These are phyloP conservation scores for Talpa occidentalis DNA, from an alignment of 2,113 vertebrate species.

Conservation along the genomic window DNA sequence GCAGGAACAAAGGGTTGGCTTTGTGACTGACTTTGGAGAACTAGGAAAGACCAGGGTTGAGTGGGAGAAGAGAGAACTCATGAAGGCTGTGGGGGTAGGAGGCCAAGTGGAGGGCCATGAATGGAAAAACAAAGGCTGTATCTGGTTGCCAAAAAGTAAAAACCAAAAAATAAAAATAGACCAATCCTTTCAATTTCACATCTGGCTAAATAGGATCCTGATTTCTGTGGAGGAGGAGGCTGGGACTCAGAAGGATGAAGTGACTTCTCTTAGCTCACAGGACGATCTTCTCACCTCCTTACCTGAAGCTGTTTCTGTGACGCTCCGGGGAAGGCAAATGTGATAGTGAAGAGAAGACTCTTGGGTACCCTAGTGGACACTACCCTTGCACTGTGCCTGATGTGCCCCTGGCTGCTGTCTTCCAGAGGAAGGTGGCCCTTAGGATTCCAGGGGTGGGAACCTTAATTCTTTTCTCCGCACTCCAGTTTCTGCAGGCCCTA, in stretches of 20 bases:
- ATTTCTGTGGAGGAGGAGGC: not conserved
- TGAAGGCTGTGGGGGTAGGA: not conserved
- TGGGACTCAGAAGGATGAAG: not conserved
- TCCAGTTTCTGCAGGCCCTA: not conserved
- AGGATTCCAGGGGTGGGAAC: not conserved
- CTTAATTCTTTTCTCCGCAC: not conserved
- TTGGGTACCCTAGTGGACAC: not conserved
- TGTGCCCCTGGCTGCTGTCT: not conserved
- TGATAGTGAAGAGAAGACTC: not conserved
- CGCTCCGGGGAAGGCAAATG: not conserved
- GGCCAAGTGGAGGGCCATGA: not conserved
- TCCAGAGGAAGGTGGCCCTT: not conserved
- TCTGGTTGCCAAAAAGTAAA: not conserved
- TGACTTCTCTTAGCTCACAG: fast-evolving
- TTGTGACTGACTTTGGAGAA: not conserved
- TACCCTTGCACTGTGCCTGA: not conserved
- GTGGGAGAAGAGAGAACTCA: not conserved
- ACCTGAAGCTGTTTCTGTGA: not conserved
- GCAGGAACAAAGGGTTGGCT: not conserved
- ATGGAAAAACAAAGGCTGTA: not conserved
- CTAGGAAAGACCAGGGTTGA: not conserved
- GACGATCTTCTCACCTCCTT: not conserved
- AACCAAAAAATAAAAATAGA: not conserved
- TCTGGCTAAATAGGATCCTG: not conserved
- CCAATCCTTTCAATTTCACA: not conserved